These are phyloP conservation scores for Spodoptera frugiperda DNA, from an alignment of 1,140 invertebrate species.

Conservation along the genomic window DNA sequence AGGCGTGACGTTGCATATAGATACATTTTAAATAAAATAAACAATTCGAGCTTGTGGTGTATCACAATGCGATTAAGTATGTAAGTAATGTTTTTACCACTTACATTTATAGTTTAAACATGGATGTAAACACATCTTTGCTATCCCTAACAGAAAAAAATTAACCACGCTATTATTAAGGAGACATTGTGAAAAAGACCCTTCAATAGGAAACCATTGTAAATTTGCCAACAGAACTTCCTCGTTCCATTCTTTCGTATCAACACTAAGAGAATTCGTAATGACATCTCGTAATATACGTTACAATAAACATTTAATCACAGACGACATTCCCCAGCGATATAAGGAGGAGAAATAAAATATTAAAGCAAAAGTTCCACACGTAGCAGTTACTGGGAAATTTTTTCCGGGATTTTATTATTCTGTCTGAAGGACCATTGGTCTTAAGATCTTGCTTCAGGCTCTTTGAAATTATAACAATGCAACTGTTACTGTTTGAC, in stretches of 20 bases:
- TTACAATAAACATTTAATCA: conserved; percentile 40
- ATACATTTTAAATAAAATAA: too few species aligned
- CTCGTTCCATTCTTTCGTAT: conserved; percentile 16
- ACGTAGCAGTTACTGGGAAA: neutral
- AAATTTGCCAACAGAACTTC: conserved; percentile 1
- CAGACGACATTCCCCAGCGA: conserved; percentile 17
- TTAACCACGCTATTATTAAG: too few species aligned
- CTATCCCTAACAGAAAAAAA: too few species aligned
- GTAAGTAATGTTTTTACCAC: too few species aligned
- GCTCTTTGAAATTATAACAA: conserved; percentile 22
- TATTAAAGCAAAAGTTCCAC: conserved; percentile 8
- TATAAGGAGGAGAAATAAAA: conserved; percentile 23
- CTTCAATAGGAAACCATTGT: neutral
- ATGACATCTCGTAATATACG: conserved; percentile 22
- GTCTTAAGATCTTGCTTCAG: conserved; percentile 1
- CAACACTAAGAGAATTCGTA: conserved; percentile 31
- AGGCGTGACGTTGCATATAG: too few species aligned
- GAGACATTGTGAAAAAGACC: neutral
- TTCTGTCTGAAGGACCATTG: conserved; percentile 26
- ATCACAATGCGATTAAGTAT: too few species aligned
- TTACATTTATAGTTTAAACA: too few species aligned
- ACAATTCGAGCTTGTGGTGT: too few species aligned
- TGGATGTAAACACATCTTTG: too few species aligned
- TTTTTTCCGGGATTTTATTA: conserved; percentile 30
- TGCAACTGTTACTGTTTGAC: conserved; percentile 15